Conservation (phyloP, 2,888 invertebrate species). For the Eurytoma californica region DNA sequence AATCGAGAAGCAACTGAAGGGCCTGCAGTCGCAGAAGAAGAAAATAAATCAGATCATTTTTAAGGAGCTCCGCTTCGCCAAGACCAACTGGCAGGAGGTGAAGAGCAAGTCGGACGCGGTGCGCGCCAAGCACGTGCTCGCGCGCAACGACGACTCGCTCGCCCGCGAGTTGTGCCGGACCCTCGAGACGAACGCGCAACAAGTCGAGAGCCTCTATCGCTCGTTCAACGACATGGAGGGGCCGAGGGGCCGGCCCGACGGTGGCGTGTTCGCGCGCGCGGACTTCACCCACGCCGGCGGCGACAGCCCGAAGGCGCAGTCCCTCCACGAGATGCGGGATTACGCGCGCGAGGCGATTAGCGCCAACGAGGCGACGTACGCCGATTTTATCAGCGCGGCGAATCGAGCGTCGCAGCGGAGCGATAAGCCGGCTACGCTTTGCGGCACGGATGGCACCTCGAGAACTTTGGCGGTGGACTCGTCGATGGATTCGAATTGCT, state of each 20-base stretch:
- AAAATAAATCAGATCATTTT: conserved; percentile 48
- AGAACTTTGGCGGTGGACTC: too few species aligned
- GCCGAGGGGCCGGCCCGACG: not conserved
- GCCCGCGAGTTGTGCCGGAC: conserved; percentile 30
- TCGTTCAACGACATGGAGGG: conserved; percentile 9
- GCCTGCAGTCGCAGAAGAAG: conserved; percentile 44
- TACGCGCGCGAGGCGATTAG: too few species aligned
- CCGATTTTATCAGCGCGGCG: too few species aligned
- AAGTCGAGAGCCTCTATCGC: conserved; percentile 36
- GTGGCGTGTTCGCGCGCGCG: too few species aligned
- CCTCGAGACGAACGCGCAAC: conserved; percentile 30
- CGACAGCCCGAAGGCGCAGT: too few species aligned
- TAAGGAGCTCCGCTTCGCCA: conserved; percentile 43
- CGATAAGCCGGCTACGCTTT: too few species aligned
- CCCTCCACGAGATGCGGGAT: too few species aligned
- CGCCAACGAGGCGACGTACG: too few species aligned
- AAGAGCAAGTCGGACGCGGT: conserved; percentile 10
- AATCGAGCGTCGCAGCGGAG: too few species aligned
- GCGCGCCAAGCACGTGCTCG: not conserved
- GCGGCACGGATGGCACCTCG: too few species aligned
- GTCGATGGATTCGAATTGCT: too few species aligned
- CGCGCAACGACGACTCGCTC: not conserved
- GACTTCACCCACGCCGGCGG: too few species aligned
- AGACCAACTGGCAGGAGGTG: conserved; percentile 44
- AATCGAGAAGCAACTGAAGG: conserved; percentile 49